Evolutionary conservation across 2,888 invertebrate genomes (phyloP).

Genomic region (Syrphus vitripennis): DNA sequence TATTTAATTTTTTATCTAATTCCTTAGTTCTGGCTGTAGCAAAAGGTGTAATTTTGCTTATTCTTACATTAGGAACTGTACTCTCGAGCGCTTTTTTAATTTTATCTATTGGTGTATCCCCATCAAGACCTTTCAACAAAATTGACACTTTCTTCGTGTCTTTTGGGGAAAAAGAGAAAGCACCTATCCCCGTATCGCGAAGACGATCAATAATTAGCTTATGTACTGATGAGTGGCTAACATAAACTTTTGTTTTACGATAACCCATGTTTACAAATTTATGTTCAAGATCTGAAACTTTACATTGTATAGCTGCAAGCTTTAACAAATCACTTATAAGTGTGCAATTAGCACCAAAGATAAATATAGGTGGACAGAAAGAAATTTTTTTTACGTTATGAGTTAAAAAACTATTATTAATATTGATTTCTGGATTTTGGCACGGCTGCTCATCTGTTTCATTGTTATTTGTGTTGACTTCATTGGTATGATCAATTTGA

Average conservation of each 20-base stretch:
- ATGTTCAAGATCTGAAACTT: neutral
- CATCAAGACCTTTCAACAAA: slow-evolving; percentile 27
- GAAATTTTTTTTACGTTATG: neutral
- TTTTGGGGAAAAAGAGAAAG: neutral
- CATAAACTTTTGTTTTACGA: slow-evolving; percentile 16
- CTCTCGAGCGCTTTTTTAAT: neutral
- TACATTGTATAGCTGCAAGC: neutral
- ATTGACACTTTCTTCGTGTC: slow-evolving; percentile 17
- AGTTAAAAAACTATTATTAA: neutral
- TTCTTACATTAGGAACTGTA: slow-evolving; percentile 8
- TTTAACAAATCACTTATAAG: neutral
- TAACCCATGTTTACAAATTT: neutral
- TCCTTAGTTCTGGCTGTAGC: neutral
- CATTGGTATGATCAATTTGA: neutral
- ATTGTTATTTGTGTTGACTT: neutral
- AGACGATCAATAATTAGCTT: slow-evolving; percentile 11
- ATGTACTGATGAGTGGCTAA: neutral
- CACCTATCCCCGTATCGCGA: slow-evolving; percentile 3
- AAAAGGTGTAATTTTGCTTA: slow-evolving; percentile 23
- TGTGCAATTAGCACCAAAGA: slow-evolving; percentile 8
- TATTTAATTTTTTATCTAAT: slow-evolving; percentile 13
- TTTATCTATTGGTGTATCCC: slow-evolving; percentile 1
- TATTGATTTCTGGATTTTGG: neutral
- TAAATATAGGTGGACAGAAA: slow-evolving; percentile 6
- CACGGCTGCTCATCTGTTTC: neutral